These are phyloP conservation scores for Maccullochella peelii DNA, from an alignment of 2,113 vertebrate genomes.

Conservation along the genomic window DNA sequence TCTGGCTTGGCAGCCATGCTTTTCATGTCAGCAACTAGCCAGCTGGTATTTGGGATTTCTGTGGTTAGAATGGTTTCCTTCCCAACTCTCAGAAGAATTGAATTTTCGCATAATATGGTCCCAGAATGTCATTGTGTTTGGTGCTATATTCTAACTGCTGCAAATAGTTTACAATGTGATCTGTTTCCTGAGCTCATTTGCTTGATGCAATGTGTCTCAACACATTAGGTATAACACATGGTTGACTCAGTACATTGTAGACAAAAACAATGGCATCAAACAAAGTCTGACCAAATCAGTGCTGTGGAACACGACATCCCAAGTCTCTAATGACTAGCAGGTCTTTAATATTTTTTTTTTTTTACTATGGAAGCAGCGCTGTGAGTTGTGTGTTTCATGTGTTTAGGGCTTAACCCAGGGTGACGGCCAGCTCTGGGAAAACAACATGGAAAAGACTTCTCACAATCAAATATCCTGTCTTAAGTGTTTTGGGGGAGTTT, in stretches of 20 bases:
- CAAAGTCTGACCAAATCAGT: slow-evolving; percentile 23
- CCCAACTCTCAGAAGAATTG: slow-evolving; percentile 41
- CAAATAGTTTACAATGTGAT: slow-evolving; percentile 55
- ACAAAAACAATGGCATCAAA: slow-evolving; percentile 62
- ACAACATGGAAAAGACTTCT: slow-evolving; percentile 72
- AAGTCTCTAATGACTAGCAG: slow-evolving; percentile 49
- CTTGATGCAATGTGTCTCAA: slow-evolving; percentile 34
- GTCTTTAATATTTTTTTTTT: slow-evolving; percentile 30
- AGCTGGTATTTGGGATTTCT: slow-evolving; percentile 55
- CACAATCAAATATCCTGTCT: slow-evolving; percentile 81
- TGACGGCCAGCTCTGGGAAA: slow-evolving; percentile 75
- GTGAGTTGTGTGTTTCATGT: slow-evolving; percentile 68
- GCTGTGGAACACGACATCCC: slow-evolving; percentile 12
- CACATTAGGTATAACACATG: slow-evolving; percentile 39
- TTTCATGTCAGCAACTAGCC: slow-evolving; percentile 65
- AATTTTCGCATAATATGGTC: slow-evolving; percentile 51
- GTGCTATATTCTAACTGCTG: slow-evolving; percentile 21
- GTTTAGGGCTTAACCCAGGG: slow-evolving; percentile 62
- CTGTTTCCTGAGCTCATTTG: slow-evolving; percentile 61
- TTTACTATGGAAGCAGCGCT: slow-evolving; percentile 27
- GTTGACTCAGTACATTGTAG: slow-evolving; percentile 34
- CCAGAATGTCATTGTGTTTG: slow-evolving; percentile 54
- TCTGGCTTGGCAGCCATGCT: slow-evolving; percentile 59
- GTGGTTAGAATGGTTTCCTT: slow-evolving; percentile 62
- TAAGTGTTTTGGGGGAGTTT: slow-evolving; percentile 78